phyloP scores from a whole-genome alignment of 2,797 vertebrate species.

The Pachyuromys duprasi region DNA sequence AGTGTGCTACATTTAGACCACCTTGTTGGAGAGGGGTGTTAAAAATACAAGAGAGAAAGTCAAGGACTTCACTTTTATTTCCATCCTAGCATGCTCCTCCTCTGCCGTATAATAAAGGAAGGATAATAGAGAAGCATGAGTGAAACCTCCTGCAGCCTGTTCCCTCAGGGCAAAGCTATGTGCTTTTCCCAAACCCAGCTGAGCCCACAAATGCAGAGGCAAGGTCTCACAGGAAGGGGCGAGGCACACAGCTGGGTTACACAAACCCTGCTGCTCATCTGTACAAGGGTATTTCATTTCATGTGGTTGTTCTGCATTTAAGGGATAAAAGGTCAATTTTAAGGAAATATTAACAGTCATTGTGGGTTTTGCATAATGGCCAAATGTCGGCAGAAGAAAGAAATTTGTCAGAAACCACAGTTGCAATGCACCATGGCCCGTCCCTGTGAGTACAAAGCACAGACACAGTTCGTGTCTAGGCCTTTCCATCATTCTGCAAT shows the following conservation, averaged over 20 bases:
- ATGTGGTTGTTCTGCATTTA: slow-evolving; percentile 49
- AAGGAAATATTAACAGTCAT: slow-evolving; percentile 59
- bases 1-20: background rate
- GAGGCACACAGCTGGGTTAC: background rate
- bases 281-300: slow-evolving; percentile 9
- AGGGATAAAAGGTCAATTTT: slow-evolving; percentile 47
- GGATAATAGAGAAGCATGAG: background rate
- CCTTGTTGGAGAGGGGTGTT: background rate
- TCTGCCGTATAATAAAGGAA: slow-evolving; percentile 29
- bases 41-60: background rate
- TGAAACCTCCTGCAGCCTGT: background rate
- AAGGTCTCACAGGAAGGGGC: background rate
- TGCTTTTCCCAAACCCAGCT: background rate
- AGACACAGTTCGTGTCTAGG: background rate
- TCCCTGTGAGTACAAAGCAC: background rate
- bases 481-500: background rate
- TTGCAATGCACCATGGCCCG: background rate
- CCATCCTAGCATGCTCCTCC: background rate
- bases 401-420: background rate
- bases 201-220: slow-evolving; percentile 42
- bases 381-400: background rate
- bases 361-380: slow-evolving; percentile 52
- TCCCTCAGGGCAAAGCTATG: background rate
- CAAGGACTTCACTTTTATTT: slow-evolving; percentile 18
- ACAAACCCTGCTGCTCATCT: background rate